Conservation (phyloP, 1,140 invertebrate species). For the Drosophila albomicans region DNA sequence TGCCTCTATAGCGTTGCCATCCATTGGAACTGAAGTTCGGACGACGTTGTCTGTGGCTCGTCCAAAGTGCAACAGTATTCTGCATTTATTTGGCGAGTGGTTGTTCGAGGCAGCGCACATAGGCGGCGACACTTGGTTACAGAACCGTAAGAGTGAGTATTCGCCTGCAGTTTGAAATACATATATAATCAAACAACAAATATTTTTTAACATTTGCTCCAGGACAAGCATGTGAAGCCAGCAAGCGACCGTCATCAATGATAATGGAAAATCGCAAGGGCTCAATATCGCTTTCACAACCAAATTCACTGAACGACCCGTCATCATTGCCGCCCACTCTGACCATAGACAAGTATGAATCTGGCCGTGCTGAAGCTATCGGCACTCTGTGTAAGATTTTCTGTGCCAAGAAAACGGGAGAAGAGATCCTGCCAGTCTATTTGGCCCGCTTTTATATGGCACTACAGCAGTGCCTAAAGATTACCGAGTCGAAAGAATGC, state of each 20-base stretch:
- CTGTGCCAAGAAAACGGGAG: constrained; percentile 97
- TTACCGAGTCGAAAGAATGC: constrained; percentile 87
- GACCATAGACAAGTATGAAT: constrained; percentile 89
- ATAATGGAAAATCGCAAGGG: constrained; percentile 84
- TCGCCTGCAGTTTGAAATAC: not conserved
- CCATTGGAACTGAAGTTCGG: constrained; percentile 86
- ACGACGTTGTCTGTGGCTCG: constrained; percentile 90
- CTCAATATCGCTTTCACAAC: constrained; percentile 83
- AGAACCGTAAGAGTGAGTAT: constrained; percentile 86
- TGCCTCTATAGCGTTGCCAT: constrained; percentile 76
- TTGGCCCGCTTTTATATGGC: constrained; percentile 97
- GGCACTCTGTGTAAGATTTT: constrained; percentile 97
- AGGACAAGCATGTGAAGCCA: constrained; percentile 84
- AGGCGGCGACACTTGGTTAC: constrained; percentile 88
- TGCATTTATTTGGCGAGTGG: constrained; percentile 98
- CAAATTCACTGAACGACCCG: constrained; percentile 81
- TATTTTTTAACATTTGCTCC: not conserved
- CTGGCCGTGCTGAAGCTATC: constrained; percentile 97
- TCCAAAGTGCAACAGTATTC: constrained; percentile 96
- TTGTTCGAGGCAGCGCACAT: constrained; percentile 97
- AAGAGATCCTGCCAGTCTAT: constrained; percentile 97
- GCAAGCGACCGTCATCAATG: constrained; percentile 84
- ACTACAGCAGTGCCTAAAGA: constrained; percentile 93
- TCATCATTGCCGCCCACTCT: constrained; percentile 73
- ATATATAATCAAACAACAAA: not conserved